Conservation (phyloP, 2,797 vertebrate species). For the Tadarida brasiliensis region DNA sequence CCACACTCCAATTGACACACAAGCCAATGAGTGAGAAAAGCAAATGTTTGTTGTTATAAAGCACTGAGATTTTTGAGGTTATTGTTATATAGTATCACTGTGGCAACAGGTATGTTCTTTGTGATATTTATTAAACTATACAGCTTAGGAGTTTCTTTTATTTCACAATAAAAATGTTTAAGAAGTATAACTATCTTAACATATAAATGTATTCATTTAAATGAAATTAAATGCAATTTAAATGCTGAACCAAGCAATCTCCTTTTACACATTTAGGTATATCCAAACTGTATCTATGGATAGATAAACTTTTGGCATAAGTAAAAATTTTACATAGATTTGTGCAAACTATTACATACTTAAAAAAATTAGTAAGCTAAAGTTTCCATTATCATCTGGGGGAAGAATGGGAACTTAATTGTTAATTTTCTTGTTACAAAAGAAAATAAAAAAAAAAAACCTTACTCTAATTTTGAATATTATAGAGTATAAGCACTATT, state of each 20-base stretch:
- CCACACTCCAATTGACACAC: not conserved
- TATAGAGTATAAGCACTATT: not conserved
- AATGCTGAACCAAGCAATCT: not conserved
- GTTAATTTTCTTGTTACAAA: conserved; percentile 20
- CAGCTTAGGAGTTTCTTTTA: not conserved
- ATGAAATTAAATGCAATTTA: conserved; percentile 40
- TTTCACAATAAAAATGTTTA: conserved; percentile 36
- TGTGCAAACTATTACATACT: conserved; percentile 47
- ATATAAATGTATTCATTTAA: not conserved
- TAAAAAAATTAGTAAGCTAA: conserved; percentile 46
- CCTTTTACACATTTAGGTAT: conserved; percentile 27
- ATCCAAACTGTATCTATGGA: not conserved
- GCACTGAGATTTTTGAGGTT: not conserved
- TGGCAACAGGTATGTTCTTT: not conserved
- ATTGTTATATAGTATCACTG: not conserved
- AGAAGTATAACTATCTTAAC: conserved; percentile 23
- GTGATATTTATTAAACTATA: conserved; percentile 32
- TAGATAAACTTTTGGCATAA: not conserved
- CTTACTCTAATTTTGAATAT: conserved; percentile 6
- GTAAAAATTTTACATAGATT: not conserved
- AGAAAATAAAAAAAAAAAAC: conserved; percentile 58
- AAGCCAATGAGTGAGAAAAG: not conserved
- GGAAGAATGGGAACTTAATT: not conserved
- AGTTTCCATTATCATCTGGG: not conserved
- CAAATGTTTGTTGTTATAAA: conserved; percentile 19